Conservation (phyloP, 1,140 invertebrate species). For the Drosophila pseudoobscura region DNA sequence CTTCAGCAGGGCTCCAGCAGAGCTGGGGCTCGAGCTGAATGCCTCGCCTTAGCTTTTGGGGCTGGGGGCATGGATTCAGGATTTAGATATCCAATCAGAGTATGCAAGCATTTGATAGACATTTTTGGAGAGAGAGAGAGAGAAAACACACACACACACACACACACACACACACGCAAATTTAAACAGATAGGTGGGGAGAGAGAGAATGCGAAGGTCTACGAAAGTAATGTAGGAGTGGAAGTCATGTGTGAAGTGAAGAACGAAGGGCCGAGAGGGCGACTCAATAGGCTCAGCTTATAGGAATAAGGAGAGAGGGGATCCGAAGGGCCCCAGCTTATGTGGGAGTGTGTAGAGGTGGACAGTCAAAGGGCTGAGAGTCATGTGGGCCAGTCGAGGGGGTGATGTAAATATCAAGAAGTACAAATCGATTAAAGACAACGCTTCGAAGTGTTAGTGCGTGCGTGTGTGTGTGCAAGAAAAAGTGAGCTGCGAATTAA, state of each 20-base stretch:
- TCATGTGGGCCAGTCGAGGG: too few relatives aligned
- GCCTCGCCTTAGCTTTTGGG: conserved; percentile 42
- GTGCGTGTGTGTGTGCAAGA: conserved; percentile 42
- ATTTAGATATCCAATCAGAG: conserved; percentile 81
- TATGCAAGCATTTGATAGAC: conserved; percentile 67
- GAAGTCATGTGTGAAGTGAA: too few relatives aligned
- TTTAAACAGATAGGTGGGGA: conserved; percentile 1
- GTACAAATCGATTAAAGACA: conserved; percentile 81
- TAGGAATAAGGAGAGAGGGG: too few relatives aligned
- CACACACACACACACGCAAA: conserved; percentile 4
- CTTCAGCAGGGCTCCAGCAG: conserved; percentile 20
- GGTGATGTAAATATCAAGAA: conserved; percentile 76
- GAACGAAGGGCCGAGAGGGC: too few relatives aligned
- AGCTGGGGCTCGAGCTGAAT: conserved; percentile 24
- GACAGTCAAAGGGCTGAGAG: too few relatives aligned
- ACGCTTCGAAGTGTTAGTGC: conserved; percentile 50
- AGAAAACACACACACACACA: conserved; percentile 2
- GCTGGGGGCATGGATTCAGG: conserved; percentile 63
- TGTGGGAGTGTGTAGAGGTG: too few relatives aligned
- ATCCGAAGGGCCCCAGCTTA: too few relatives aligned
- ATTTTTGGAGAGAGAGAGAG: conserved; percentile 42
- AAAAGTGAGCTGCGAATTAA: conserved; percentile 56
- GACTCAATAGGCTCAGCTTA: too few relatives aligned
- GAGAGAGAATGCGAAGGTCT: conserved; percentile 11
- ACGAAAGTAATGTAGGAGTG: conserved; percentile 1